Evolutionary conservation across 2,797 vertebrate genomes (phyloP), one percentile per base, ranked within the genome.

Genomic region (Euthynnus affinis): DNA sequence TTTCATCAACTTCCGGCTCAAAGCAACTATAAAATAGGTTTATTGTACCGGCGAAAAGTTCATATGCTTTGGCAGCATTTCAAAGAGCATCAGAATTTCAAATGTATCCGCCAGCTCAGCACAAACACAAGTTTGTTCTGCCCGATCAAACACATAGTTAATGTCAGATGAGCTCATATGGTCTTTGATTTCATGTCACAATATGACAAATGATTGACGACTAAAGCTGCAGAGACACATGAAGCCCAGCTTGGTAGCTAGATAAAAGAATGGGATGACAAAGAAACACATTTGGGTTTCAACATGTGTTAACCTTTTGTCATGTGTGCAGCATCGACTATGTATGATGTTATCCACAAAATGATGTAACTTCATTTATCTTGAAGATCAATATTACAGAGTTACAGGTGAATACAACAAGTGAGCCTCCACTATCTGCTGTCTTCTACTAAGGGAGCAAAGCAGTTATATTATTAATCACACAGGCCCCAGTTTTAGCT

Each of bases 161-260:
- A 82, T 87, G 88, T 89, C 48, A 71, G 62, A 78, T 40, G 85
- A 65, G 46, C 52, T 92, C 90, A 88, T 88, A 78, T 83, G 87
- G 71, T 78, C 88, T 92, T 93, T 93, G 91, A 90, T 92, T 91
- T 68, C 59, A 52, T 73, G 84, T 90, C 87, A 87, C 56, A 51
- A 58, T 37, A 74, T 83, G 82, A 89, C 80, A 85, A 69, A 88
- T 93, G 88, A 91, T 66, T 82, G 88, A 92, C 76, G 86, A 87
- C 81, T 65, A 74, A 80, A 79, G 85, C 80, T 77, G 85, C 77
- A 66, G 64, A 71, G 77, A 87, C 90, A 91, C 64, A 83, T 88
- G 87, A 89, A 77, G 65, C 52, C 71, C 87, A 86, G 83, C 85
- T 88, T 88, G 48, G 57, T 62, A 65, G 52, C 69, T 73, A 69